Evolutionary conservation across 2,113 vertebrate genomes (phyloP).

Genomic region (Notothenia rossii): DNA sequence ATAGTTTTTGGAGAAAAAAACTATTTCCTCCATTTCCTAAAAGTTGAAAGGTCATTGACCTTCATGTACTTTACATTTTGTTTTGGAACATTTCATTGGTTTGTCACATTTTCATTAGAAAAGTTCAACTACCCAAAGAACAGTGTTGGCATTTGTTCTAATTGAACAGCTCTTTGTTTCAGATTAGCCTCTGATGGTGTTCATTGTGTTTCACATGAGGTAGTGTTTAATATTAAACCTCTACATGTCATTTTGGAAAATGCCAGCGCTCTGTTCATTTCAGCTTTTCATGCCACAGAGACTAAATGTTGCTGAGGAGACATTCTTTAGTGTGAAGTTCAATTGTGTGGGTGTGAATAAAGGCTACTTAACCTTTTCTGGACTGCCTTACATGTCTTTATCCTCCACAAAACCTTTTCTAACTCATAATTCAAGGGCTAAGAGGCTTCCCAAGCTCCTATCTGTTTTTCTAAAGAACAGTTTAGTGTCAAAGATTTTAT

Average conservation of each 20-base stretch:
- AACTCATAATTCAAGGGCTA: neutral
- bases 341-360: conserved; percentile 33
- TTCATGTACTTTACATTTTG: neutral
- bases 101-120: neutral
- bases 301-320: conserved; percentile 38
- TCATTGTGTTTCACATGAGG: neutral
- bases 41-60: neutral
- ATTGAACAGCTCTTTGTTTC: neutral
- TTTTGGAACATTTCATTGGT: neutral
- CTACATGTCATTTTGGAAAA: conserved; percentile 24
- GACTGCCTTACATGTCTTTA: conserved; percentile 18
- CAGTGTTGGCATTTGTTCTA: neutral
- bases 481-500: neutral
- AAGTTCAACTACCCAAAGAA: neutral
- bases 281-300: conserved; percentile 28
- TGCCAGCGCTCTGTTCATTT: conserved; percentile 42
- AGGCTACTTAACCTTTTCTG: conserved; percentile 47
- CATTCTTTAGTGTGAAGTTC: conserved; percentile 23
- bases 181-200: neutral
- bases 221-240: neutral
- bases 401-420: conserved; percentile 16
- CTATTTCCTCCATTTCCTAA: too few relatives aligned
- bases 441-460: neutral
- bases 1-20: neutral
- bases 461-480: neutral